Evolutionary conservation across 2,113 vertebrate species (phyloP), one percentile per base, ranked within the genome.

Genomic region (Holacanthus passer): DNA sequence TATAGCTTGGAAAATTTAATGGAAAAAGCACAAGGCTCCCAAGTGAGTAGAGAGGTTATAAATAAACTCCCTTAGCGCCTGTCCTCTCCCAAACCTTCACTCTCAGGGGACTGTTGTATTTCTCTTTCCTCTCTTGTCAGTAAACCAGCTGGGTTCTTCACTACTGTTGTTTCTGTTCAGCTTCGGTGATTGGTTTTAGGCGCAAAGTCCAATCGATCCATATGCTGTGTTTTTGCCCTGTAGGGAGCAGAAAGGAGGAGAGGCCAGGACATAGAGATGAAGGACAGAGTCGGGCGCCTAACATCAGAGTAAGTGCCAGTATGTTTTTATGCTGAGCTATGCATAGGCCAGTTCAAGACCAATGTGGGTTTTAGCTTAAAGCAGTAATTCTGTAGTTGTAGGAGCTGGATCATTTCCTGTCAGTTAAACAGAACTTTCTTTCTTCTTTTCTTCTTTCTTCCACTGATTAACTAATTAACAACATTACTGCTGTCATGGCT

Each of bases 161-260:
- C 59, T 62, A 56, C 71, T 64, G 75, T 50, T 63, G 31, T 62
- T 86, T 32, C n/a, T 43, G 1, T 67, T 80, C 52, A 77, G 62
- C 45, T 66, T 73, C 67, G 52, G 55, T 22, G 11, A 65, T 70
- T n/a, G 3, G 4, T 27, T 71, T 69, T 13, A 69, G 43, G 59
- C 65, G 29, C 27, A 39, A 55, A 17, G 11, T 39, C 52, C 1
- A 72, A 2, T 71, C 52, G 2, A 6, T 29, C 62, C 31, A 43
- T 12, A 93, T 93, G 91, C 13, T 85, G 70, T 92, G 89, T 79
- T 92, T 88, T 78, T 88, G 81, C 71, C 84, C 80, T 64, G 35
- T 72, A 95, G 94, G 81, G 5, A 91, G 90, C 65, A 91, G 63
- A 68, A 81, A 83, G 84, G 92, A 94, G 55, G 92, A 90, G 41